Conservation (phyloP, 2,797 vertebrate genomes). For the Simalia tracyae region DNA sequence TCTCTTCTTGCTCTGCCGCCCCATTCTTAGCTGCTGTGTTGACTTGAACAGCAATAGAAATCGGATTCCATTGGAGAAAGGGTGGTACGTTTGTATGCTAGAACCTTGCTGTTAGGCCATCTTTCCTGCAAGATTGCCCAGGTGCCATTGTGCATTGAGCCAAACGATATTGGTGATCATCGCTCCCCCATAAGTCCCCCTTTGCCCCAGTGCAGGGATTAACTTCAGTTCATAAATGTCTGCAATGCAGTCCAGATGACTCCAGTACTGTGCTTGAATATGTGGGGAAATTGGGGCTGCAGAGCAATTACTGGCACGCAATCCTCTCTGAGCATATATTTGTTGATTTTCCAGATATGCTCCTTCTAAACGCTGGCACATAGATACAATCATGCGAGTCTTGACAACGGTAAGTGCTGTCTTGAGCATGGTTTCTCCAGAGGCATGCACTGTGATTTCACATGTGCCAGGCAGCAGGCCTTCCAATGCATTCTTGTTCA, state of each 20-base stretch:
- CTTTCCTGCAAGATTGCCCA: background rate
- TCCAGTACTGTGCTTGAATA: background rate
- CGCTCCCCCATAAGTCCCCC: background rate
- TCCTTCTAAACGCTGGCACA: constrained; percentile 99
- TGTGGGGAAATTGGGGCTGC: background rate
- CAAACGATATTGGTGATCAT: background rate
- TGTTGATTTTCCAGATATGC: constrained; percentile 84
- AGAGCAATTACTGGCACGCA: background rate
- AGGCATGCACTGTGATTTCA: background rate
- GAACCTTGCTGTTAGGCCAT: too few relatives aligned
- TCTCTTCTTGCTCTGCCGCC: background rate
- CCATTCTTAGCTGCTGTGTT: background rate
- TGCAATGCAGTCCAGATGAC: background rate
- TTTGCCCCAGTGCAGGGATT: background rate
- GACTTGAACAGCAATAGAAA: background rate
- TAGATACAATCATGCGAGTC: constrained; percentile 99
- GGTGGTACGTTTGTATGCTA: background rate
- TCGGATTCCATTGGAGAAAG: too few relatives aligned
- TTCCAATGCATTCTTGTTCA: background rate
- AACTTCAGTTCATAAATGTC: background rate
- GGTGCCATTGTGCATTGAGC: too few relatives aligned
- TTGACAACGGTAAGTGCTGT: constrained; percentile 89
- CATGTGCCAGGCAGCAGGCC: background rate
- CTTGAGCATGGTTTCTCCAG: background rate
- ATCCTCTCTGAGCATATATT: constrained; percentile 4